phyloP scores from a whole-genome alignment of 2,888 invertebrate species.

The Meta bourneti region DNA sequence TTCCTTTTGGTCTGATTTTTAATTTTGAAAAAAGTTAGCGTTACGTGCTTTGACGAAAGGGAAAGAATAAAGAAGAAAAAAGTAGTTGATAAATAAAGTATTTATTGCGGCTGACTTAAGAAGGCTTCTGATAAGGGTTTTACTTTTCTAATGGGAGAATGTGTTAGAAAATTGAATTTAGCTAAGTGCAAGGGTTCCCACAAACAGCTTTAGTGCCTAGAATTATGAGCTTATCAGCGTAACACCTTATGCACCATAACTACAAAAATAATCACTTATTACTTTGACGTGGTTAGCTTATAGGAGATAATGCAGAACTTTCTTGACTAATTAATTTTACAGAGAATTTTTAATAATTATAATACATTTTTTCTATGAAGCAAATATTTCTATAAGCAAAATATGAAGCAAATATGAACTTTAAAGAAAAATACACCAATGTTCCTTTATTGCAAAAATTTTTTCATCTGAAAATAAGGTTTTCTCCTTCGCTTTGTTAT shows the following conservation, averaged over 20 bases:
- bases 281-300: background rate
- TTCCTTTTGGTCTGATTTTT: conserved; percentile 2
- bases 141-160: conserved; percentile 29
- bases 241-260: background rate
- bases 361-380: background rate
- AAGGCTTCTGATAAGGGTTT: conserved; percentile 50
- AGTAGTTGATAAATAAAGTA: conserved; percentile 48
- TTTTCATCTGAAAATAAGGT: no score
- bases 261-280: conserved; percentile 29
- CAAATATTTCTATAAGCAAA: background rate
- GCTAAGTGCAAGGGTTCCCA: conserved; percentile 36
- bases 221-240: conserved; percentile 9
- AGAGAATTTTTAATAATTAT: background rate
- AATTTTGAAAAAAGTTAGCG: conserved; percentile 37
- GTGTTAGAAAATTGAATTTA: conserved; percentile 45
- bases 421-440: background rate
- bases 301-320: background rate
- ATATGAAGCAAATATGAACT: background rate
- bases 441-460: no score
- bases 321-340: background rate
- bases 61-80: conserved; percentile 10
- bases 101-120: conserved; percentile 47
- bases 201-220: conserved; percentile 12
- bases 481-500: no score
- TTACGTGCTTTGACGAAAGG: conserved; percentile 17